Percentiles rank a stretch among this genome's conserved stretches.
These are phyloP conservation scores for Nomada ferruginata DNA, from an alignment of 2,888 invertebrate species.

Conservation along the genomic window DNA sequence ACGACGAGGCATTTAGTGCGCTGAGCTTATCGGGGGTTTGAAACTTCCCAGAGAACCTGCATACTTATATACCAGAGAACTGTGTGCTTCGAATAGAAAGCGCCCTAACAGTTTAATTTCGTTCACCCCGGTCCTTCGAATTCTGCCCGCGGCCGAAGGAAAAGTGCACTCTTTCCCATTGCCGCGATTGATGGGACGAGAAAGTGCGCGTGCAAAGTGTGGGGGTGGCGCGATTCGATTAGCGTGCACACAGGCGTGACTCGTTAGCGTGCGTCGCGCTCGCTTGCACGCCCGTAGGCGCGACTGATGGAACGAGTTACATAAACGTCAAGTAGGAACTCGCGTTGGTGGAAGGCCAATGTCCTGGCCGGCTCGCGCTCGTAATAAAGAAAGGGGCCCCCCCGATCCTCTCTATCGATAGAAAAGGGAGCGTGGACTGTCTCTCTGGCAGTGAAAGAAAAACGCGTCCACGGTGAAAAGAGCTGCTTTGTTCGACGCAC, in stretches of 20 bases:
- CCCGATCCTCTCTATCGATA: constrained; percentile 14
- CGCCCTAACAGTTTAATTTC: no score
- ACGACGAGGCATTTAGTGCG: no score
- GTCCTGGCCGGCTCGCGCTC: constrained; percentile 71
- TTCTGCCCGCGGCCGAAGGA: no score
- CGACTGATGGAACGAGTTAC: constrained; percentile 72
- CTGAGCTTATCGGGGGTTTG: no score
- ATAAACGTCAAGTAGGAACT: constrained; percentile 74
- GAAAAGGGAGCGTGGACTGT: constrained; percentile 11
- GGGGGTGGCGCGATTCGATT: constrained; percentile 31
- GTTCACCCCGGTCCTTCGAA: no score
- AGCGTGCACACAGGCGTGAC: constrained; percentile 48
- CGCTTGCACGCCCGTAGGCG: constrained; percentile 34
- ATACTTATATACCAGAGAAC: no score
- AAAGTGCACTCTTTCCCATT: no score
- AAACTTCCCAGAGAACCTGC: no score
- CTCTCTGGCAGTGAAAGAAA: constrained; percentile 10
- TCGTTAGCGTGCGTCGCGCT: constrained; percentile 51
- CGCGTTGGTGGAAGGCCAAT: constrained; percentile 77
- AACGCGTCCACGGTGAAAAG: constrained; percentile 21
- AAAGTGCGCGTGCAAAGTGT: constrained; percentile 23
- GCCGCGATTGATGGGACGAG: constrained; percentile 4
- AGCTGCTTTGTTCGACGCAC: constrained; percentile 15
- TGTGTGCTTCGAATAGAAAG: no score
- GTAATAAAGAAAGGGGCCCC: constrained; percentile 57